Conservation (phyloP, 2,797 vertebrate species). For the Sitta carolinensis region DNA sequence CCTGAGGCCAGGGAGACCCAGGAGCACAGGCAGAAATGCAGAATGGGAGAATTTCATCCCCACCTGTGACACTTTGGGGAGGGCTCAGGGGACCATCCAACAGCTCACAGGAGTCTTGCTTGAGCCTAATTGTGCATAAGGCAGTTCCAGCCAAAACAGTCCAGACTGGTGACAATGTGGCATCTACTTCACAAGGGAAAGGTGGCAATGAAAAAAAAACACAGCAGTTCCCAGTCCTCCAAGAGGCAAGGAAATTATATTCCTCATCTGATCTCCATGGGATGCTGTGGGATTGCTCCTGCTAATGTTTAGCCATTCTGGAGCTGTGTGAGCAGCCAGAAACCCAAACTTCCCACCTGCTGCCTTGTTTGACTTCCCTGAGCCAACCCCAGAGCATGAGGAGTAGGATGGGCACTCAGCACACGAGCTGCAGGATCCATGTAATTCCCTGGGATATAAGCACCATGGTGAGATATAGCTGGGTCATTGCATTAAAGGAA, state of each 20-base stretch:
- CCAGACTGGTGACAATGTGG: not conserved
- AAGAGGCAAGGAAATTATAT: not conserved
- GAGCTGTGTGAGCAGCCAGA: not conserved
- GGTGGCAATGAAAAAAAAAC: not conserved
- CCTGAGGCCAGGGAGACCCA: not conserved
- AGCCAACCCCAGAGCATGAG: not conserved
- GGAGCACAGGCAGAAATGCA: not conserved
- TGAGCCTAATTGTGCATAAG: not conserved
- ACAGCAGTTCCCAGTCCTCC: not conserved
- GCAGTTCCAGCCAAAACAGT: not conserved
- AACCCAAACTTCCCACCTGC: not conserved
- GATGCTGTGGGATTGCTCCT: not conserved
- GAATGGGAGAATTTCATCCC: not conserved
- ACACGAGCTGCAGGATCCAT: not conserved
- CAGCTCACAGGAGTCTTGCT: not conserved
- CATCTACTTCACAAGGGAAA: not conserved
- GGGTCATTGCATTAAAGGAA: not conserved
- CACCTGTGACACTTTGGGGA: not conserved
- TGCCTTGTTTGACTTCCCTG: not conserved
- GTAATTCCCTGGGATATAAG: not conserved
- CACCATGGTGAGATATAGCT: accelerated
- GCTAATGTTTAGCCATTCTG: not conserved
- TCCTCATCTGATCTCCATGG: not conserved
- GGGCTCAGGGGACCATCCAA: not conserved
- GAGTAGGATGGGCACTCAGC: not conserved